Conservation (phyloP, 1,140 invertebrate genomes). For the Acromyrmex charruanus region DNA sequence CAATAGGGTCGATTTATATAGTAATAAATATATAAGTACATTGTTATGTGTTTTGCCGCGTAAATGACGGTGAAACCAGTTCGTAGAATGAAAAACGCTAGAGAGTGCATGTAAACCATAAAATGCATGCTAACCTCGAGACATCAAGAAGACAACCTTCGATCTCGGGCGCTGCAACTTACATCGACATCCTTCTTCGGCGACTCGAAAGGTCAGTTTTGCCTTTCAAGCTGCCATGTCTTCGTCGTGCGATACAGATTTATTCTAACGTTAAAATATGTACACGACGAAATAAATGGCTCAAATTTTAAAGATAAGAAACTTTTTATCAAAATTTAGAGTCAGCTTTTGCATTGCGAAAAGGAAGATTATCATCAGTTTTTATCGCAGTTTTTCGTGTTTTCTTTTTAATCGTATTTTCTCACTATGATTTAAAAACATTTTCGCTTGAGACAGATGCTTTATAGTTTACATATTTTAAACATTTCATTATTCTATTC, state of each 20-base stretch:
- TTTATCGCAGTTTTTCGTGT: neutral
- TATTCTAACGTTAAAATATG: neutral
- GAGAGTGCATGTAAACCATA: slow-evolving; percentile 60
- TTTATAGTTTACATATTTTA: neutral
- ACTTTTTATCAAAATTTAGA: slow-evolving; percentile 14
- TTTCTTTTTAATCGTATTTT: neutral
- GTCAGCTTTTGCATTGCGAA: neutral
- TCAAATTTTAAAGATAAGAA: neutral
- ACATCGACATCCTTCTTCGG: slow-evolving; percentile 57
- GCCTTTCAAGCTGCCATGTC: slow-evolving; percentile 55
- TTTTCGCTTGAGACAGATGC: neutral
- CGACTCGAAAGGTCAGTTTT: slow-evolving; percentile 56
- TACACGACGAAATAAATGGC: neutral
- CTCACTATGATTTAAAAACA: neutral
- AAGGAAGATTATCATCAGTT: neutral
- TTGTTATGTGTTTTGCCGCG: neutral
- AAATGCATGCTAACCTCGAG: slow-evolving; percentile 74
- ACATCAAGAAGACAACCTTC: slow-evolving; percentile 74
- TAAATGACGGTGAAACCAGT: slow-evolving; percentile 69
- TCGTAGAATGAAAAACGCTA: slow-evolving; percentile 57
- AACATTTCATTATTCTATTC: neutral
- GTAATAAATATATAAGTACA: neutral
- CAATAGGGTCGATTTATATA: too few relatives aligned
- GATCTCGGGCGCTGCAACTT: slow-evolving; percentile 39
- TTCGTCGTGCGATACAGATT: slow-evolving; percentile 11